Conservation (phyloP, 2,113 vertebrate species). For the Campylorhamphus procurvoides region DNA sequence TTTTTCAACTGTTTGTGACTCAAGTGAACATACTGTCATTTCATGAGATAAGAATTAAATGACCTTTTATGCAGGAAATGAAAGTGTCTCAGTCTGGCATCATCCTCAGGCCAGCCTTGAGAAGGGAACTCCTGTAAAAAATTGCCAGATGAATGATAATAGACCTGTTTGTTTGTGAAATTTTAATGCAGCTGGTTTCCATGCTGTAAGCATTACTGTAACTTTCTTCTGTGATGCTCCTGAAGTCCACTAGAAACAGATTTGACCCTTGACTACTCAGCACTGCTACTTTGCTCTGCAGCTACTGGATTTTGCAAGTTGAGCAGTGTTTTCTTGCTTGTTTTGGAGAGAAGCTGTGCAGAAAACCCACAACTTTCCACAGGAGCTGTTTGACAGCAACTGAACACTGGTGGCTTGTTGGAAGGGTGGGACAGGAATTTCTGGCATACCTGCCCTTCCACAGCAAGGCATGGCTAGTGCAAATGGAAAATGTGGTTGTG, state of each 20-base stretch:
- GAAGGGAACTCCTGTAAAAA: background rate
- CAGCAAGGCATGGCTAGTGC: background rate
- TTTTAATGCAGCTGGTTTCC: background rate
- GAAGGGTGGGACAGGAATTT: background rate
- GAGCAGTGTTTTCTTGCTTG: background rate
- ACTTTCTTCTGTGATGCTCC: background rate
- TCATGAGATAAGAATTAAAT: conserved; percentile 68
- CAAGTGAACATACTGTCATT: background rate
- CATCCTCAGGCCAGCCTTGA: background rate
- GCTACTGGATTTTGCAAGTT: background rate
- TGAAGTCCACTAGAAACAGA: background rate
- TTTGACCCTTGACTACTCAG: background rate
- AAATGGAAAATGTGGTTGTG: background rate
- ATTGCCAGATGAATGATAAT: background rate
- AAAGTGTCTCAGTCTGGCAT: background rate
- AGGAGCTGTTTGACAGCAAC: background rate
- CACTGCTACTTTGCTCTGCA: background rate
- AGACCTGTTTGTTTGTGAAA: background rate
- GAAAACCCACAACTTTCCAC: background rate
- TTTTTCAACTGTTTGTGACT: conserved; percentile 52
- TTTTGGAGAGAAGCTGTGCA: background rate
- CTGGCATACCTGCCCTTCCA: background rate
- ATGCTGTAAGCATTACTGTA: background rate
- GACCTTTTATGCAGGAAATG: conserved; percentile 43
- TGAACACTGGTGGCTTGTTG: background rate